Base-by-base conservation (phyloP, 30 jellyfish, hydroid and myxozoan species). In the Hydra vulgaris region DNA sequence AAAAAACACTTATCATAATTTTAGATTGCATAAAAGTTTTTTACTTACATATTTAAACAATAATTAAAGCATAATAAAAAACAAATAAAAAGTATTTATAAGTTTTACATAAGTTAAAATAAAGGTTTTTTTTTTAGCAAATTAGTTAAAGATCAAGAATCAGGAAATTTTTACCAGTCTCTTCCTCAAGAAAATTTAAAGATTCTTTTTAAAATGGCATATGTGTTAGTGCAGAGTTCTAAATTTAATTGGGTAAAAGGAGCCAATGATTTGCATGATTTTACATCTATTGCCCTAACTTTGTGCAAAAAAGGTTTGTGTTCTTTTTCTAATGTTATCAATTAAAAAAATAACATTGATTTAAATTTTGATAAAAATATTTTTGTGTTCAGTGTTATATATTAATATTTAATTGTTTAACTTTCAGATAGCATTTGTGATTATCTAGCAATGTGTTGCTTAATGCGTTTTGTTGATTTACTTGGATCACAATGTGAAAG, bases 401-500 rank as follows among this genome's bases (percentile, higher is more conserved):
- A n/a, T n/a, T 68, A 68, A 68, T 68, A 1, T 68, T 68, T n/a
- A 7, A 3, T 68, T 68, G 7, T 40, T 68, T 68, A 24, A 15
- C 22, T 78, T 78, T 53, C 67, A 92, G 98, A 87, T 80, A 82
- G 76, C 19, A 19, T 92, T 77, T 27, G 89, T 19, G 95, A 87
- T 73, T 86, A 74, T 53, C 68, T 84, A 54, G 81, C 83, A 56
- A 76, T 83, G 16, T 7, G 89, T 12, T 68, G 76, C 67, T 54
- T 80, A 27, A 27, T 86, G 66, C 69, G 96, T 52, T 77, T 92
- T 1, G 86, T 88, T 8, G 55, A 79, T 8, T 66, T 80, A 26
- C 86, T 92, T 18, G 81, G 96, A 18, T 88, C 92, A 26, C 95
- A 92, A 55, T 92, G 96, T 70, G 98, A 92, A 83, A 87, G 92